Evolutionary conservation across 2,888 invertebrate genomes (phyloP), one percentile per base, ranked within the genome.

Genomic region (Cyaniris semiargus): DNA sequence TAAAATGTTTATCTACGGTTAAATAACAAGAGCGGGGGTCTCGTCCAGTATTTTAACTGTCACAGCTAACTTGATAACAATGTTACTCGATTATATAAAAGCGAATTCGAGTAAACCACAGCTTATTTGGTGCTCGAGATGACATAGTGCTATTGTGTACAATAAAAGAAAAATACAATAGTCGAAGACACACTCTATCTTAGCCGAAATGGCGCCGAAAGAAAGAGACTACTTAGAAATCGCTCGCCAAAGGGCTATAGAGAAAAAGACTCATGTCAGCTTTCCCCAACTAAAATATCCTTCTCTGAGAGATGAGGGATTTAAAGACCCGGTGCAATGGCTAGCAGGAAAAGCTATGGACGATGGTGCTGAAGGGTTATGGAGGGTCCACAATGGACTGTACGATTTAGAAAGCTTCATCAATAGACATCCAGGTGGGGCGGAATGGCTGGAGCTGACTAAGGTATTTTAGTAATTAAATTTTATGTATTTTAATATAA

Each of bases 331-430:
- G 0, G 87, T 91, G 70, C 88, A 90, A 83, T 97, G 96, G 96
- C 84, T 97, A 44, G 89, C 94, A 70, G 96, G 95, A 3, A 96
- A 96, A 84, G 93, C 94, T 21, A 86, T 92, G 82, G 95, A 96
- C 81, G 97, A 97, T 81, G 96, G 96, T 3, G 96, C 96, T 0
- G 96, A 97, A 86, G 95, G 95, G n/a, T 87, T 97, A 3, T 97
- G 97, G 97, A 94, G 97, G 81, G 95, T 97, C 27, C 94, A 96
- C 81, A 95, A 97, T 87, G 92, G 94, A 71, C 91, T 99, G 31
- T 99, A 99, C 88, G 98, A 99, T 89, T 94, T 99, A 34, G 96
- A 96, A 0, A 94, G 95, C 27, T 99, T 98, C 87, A 92, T 97
- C 6, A 88, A 95, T 4, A 94, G 92, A 72, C 99, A 99, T 94